Evolutionary conservation across 2,113 vertebrate genomes (phyloP), one percentile per base, ranked within the genome.

Genomic region (Okapia johnstoni): DNA sequence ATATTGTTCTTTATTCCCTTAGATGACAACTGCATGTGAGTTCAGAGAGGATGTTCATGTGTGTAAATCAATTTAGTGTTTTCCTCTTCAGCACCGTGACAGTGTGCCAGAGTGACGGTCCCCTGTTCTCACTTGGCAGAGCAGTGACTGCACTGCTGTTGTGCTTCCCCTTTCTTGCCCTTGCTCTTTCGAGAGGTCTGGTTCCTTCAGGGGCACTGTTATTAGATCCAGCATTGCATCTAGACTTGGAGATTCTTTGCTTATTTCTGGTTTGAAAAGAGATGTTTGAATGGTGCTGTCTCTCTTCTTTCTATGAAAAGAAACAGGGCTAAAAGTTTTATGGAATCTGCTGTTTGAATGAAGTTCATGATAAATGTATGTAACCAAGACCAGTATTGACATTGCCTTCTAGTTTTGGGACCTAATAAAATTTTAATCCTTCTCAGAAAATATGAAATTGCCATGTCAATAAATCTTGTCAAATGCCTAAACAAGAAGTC

Each of bases 391-490:
- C 30, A 26, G 52, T 97, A 98, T 97, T 96, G 92, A 97, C 52
- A 97, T 61, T 90, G 87, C 57, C 28, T 96, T 96, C 61, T 97
- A 85, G 36, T 95, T 96, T 96, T 3, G 93, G 85, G 79, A 26
- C 52, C 48, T 93, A 97, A 98, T 95, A 93, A 86, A 97, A 80
- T 96, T 96, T 86, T 93, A 96, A 85, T 98, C 57, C 33, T 95
- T 98, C 86, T 96, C 93, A 97, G 93, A 97, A 97, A 95, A 96
- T 93, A 87, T 84, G 50, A 63, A 97, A 96, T 94, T 96, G 83
- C 23, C 79, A 93, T 87, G 79, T 79, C 93, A 96, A 96, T 98
- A 98, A 97, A 98, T 98, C 97, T 98, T 97, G 86, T 89, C 63
- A 92, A 87, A 97, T 92, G 43, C 46, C 61, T 97, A 97, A 98